These are phyloP conservation scores for Drosophila colorata DNA, from an alignment of 2,888 invertebrate species.

Conservation along the genomic window DNA sequence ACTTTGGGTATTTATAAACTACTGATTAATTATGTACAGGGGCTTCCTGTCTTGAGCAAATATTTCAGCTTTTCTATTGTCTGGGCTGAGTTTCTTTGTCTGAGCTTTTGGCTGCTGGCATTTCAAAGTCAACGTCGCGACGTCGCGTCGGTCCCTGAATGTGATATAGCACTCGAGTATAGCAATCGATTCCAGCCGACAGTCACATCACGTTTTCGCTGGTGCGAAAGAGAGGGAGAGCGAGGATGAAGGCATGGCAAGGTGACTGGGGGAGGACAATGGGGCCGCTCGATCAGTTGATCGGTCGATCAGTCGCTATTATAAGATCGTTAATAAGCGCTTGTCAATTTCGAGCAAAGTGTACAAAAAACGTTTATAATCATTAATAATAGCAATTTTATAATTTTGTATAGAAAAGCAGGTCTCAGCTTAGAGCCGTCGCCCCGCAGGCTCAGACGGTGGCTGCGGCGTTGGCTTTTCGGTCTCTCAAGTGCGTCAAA, in stretches of 20 bases:
- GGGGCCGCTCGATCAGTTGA: constrained; percentile 60
- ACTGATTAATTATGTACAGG: constrained; percentile 76
- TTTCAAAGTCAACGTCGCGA: constrained; percentile 56
- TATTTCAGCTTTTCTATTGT: constrained; percentile 60
- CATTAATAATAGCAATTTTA: constrained; percentile 82
- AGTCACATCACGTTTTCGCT: constrained; percentile 69
- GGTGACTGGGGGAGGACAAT: constrained; percentile 51
- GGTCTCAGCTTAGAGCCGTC: constrained; percentile 28
- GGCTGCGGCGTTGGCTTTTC: constrained; percentile 21
- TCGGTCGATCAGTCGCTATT: constrained; percentile 73
- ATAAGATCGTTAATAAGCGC: constrained; percentile 82
- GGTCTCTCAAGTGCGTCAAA: constrained; percentile 70
- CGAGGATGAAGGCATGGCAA: constrained; percentile 1
- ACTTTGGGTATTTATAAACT: constrained; percentile 64
- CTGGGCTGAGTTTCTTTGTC: constrained; percentile 42
- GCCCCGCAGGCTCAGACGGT: constrained; percentile 24
- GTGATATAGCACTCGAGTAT: constrained; percentile 28
- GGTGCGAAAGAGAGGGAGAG: background rate
- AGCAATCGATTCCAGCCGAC: constrained; percentile 52
- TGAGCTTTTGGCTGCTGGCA: constrained; percentile 47
- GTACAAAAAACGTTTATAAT: constrained; percentile 78
- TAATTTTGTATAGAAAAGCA: constrained; percentile 68
- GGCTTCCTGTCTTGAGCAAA: constrained; percentile 82
- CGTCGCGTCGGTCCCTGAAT: constrained; percentile 26
- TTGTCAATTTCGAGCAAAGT: constrained; percentile 79